A percentile compares a stretch with the other conserved stretches of the same genome.
These are phyloP conservation scores for Pagrus major DNA, from an alignment of 2,113 vertebrate genomes.

Conservation along the genomic window DNA sequence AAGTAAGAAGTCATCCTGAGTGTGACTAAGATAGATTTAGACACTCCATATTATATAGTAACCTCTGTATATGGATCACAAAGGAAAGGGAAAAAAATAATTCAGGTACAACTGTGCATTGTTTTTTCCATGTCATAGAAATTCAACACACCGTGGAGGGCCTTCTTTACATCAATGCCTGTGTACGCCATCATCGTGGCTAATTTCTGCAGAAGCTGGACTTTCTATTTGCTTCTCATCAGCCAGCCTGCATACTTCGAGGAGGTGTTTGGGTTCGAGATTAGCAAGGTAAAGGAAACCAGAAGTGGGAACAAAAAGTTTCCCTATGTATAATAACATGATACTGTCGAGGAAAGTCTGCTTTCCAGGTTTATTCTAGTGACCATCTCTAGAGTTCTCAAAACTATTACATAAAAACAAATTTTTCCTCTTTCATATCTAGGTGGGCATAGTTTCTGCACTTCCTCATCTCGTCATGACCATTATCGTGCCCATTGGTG, in stretches of 20 bases:
- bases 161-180: slow-evolving; percentile 94
- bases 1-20: neutral
- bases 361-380: neutral
- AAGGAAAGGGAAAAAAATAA: no score
- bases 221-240: slow-evolving; percentile 94
- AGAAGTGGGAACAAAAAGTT: neutral
- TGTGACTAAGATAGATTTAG: neutral
- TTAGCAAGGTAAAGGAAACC: slow-evolving; percentile 89
- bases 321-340: neutral
- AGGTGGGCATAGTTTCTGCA: slow-evolving; percentile 90
- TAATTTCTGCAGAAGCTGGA: slow-evolving; percentile 95
- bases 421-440: neutral
- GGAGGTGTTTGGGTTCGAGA: slow-evolving; percentile 94
- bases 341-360: no score
- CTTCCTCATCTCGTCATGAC: slow-evolving; percentile 95
- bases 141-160: slow-evolving; percentile 91
- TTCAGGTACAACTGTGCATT: neutral
- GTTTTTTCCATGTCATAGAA: slow-evolving; percentile 81
- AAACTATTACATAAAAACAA: neutral
- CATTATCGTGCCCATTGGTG: slow-evolving; percentile 92
- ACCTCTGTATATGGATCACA: no score
- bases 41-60: neutral
- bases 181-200: slow-evolving; percentile 95
- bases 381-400: neutral
- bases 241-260: slow-evolving; percentile 95